Evolutionary conservation across 1,140 invertebrate genomes (phyloP).

Genomic region (Sycophila sp.): DNA sequence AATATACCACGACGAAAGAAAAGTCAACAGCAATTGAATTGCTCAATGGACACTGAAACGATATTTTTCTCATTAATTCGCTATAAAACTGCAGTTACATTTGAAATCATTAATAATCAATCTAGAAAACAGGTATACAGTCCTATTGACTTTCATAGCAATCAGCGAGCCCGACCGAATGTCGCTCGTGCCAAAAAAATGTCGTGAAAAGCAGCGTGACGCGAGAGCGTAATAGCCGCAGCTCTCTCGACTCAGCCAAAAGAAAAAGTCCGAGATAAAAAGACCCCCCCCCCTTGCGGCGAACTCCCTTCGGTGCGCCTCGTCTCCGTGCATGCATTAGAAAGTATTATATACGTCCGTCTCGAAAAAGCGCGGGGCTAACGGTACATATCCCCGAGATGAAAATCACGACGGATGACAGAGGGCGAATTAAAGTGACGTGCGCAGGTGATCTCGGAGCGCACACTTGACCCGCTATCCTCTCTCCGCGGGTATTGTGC

Average conservation of each 20-base stretch:
- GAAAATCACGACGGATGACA: slow-evolving; percentile 20
- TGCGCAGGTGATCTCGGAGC: slow-evolving; percentile 26
- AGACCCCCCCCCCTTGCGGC: neutral
- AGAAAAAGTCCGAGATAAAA: neutral
- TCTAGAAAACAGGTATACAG: neutral
- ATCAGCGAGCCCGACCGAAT: neutral
- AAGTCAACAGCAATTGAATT: too few species aligned
- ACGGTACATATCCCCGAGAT: neutral
- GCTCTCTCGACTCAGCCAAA: neutral
- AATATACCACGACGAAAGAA: too few species aligned
- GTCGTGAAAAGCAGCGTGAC: neutral
- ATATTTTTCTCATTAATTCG: too few species aligned
- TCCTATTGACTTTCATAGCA: neutral
- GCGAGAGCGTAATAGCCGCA: neutral
- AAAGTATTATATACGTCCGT: neutral
- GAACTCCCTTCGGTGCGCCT: neutral
- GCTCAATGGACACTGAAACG: too few species aligned
- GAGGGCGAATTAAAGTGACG: slow-evolving; percentile 19
- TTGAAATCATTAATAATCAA: neutral
- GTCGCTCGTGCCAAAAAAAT: too few species aligned
- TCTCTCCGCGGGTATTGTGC: neutral
- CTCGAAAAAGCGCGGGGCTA: neutral
- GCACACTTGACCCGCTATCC: slow-evolving; percentile 10
- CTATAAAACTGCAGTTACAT: neutral
- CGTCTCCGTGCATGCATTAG: slow-evolving; percentile 11